Evolutionary conservation across 1,140 invertebrate genomes (phyloP).

Genomic region (Drosophila chauvacae): DNA sequence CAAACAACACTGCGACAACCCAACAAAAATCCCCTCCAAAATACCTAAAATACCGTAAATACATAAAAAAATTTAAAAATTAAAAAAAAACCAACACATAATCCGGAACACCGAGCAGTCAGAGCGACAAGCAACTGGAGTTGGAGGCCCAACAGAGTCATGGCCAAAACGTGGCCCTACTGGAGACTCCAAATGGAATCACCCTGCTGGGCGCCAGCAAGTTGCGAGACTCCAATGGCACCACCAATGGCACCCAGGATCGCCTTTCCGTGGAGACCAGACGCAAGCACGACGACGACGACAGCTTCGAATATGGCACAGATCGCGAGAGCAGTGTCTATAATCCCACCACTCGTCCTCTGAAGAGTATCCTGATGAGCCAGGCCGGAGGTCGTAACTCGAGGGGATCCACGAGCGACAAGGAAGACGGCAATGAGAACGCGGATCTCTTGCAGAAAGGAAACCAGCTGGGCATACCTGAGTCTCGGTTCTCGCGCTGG

Average conservation of each 20-base stretch:
- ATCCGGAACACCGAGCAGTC: slow-evolving; percentile 9
- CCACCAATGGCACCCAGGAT: slow-evolving; percentile 40
- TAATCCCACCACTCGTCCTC: slow-evolving; percentile 74
- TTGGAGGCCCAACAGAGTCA: slow-evolving; percentile 48
- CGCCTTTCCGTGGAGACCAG: slow-evolving; percentile 62
- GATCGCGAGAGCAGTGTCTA: slow-evolving; percentile 82
- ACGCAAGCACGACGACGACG: slow-evolving; percentile 56
- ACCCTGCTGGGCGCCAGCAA: slow-evolving; percentile 71
- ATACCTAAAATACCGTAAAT: slow-evolving; percentile 10
- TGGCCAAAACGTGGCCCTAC: slow-evolving; percentile 74
- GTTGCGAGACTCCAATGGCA: slow-evolving; percentile 47
- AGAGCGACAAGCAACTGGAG: slow-evolving; percentile 66
- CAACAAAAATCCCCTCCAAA: slow-evolving; percentile 17
- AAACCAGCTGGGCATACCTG: slow-evolving; percentile 79
- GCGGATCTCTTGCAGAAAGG: slow-evolving; percentile 71
- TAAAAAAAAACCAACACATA: neutral
- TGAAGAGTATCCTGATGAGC: slow-evolving; percentile 66
- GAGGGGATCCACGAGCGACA: slow-evolving; percentile 11
- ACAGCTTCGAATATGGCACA: slow-evolving; percentile 79
- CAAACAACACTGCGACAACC: slow-evolving; percentile 35
- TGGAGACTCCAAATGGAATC: slow-evolving; percentile 80
- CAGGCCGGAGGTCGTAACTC: slow-evolving; percentile 70
- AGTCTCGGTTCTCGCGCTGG: slow-evolving; percentile 78
- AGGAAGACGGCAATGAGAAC: slow-evolving; percentile 35
- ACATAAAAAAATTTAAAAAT: slow-evolving; percentile 1